A percentile compares a stretch with the other conserved stretches of the same genome.
These are phyloP conservation scores for Euglossa dilemma DNA, from an alignment of 1,140 invertebrate genomes.

Conservation along the genomic window DNA sequence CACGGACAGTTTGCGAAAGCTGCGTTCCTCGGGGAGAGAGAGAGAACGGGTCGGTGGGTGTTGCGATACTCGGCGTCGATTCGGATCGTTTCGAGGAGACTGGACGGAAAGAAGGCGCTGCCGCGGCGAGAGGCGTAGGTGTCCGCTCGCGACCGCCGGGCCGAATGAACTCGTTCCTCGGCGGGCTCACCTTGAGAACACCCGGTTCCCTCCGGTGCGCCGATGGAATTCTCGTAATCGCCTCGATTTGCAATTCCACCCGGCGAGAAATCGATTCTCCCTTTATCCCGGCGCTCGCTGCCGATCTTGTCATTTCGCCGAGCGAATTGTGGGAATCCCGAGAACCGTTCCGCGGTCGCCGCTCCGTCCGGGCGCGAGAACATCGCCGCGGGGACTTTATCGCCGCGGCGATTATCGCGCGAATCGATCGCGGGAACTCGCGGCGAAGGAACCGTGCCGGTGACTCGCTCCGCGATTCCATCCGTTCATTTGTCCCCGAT, in stretches of 20 bases:
- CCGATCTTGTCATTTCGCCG: slow-evolving; percentile 8
- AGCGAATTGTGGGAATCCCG: slow-evolving; percentile 18
- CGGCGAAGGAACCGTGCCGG: too few species aligned
- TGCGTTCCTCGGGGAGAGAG: neutral
- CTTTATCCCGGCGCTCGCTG: slow-evolving; percentile 45
- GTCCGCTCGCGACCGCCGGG: slow-evolving; percentile 17
- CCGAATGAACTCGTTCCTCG: slow-evolving; percentile 40
- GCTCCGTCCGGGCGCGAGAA: slow-evolving; percentile 15
- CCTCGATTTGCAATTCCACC: slow-evolving; percentile 54
- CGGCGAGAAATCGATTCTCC: slow-evolving; percentile 44
- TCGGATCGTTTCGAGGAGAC: slow-evolving; percentile 45
- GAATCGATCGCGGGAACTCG: neutral
- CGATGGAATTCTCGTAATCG: slow-evolving; percentile 59
- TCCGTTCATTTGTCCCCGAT: neutral
- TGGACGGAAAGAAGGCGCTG: slow-evolving; percentile 29
- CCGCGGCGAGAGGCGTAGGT: slow-evolving; percentile 50
- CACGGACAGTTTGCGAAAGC: slow-evolving; percentile 28
- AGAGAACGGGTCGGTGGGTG: neutral
- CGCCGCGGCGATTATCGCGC: neutral
- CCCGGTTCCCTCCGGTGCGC: slow-evolving; percentile 33
- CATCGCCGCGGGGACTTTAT: slow-evolving; percentile 12
- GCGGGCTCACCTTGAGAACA: slow-evolving; percentile 39
- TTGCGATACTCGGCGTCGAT: slow-evolving; percentile 29
- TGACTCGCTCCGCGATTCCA: neutral
- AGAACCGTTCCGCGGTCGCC: slow-evolving; percentile 1